These are phyloP conservation scores for Pristionchus mayeri DNA, from an alignment of 2,888 invertebrate species.

Conservation along the genomic window DNA sequence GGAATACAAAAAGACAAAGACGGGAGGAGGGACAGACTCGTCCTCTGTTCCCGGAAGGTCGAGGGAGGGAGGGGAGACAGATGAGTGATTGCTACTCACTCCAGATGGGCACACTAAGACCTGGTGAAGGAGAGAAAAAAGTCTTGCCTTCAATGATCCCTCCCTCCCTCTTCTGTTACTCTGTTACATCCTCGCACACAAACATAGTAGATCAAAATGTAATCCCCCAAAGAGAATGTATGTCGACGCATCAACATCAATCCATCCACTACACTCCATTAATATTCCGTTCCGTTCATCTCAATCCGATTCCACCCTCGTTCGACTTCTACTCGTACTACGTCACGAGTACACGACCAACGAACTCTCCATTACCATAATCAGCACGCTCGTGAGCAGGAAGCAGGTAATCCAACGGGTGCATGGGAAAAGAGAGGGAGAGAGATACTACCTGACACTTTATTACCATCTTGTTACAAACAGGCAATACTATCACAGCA, in stretches of 20 bases:
- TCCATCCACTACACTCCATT: slow-evolving; percentile 3
- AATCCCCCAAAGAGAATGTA: slow-evolving; percentile 6
- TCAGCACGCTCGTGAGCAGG: background rate
- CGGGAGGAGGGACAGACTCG: background rate
- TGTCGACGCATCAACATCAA: slow-evolving; percentile 5
- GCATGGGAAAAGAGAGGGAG: background rate
- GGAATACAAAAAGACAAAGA: too few relatives aligned
- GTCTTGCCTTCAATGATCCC: background rate
- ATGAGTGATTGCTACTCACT: background rate
- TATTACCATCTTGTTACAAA: background rate
- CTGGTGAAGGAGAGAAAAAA: background rate
- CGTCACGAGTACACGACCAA: slow-evolving; percentile 40
- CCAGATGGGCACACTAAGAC: background rate
- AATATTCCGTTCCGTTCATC: slow-evolving; percentile 30
- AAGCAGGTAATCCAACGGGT: background rate
- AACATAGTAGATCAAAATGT: slow-evolving; percentile 13
- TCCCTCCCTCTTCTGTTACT: background rate
- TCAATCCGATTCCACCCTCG: slow-evolving; percentile 29
- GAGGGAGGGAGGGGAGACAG: background rate
- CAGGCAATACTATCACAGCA: slow-evolving; percentile 24
- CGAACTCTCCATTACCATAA: slow-evolving; percentile 36
- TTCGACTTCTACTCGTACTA: background rate
- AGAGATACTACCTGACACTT: background rate
- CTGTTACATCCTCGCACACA: background rate
- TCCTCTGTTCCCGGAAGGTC: background rate